A percentile compares a stretch with the other conserved stretches of the same genome.
Conservation (phyloP, 2,797 vertebrate species). For the Pseudochromis fuscus region DNA sequence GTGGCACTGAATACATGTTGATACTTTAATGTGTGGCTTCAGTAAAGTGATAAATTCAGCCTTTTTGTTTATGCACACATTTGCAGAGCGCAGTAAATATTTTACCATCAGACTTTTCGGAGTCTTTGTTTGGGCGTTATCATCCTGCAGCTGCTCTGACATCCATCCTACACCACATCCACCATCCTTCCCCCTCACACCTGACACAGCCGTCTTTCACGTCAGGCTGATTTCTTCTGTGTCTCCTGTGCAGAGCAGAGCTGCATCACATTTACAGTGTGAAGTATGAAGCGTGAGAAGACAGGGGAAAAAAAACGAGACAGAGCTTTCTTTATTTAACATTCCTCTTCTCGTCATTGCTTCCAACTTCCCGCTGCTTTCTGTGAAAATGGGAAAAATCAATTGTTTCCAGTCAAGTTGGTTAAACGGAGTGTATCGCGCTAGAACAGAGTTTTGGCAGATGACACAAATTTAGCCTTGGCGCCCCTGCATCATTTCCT, state of each 20-base stretch:
- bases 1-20: too few species aligned
- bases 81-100: slow-evolving; percentile 16
- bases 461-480: slow-evolving; percentile 69
- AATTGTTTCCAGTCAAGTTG: slow-evolving; percentile 69
- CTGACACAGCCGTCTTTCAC: slow-evolving; percentile 38
- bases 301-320: neutral
- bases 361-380: slow-evolving; percentile 44
- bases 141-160: slow-evolving; percentile 50
- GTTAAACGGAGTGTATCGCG: slow-evolving; percentile 62
- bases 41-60: neutral
- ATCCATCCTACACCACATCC: slow-evolving; percentile 32
- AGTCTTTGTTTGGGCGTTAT: slow-evolving; percentile 20
- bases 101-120: neutral
- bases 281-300: slow-evolving; percentile 23
- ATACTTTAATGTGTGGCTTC: too few species aligned
- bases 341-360: slow-evolving; percentile 38
- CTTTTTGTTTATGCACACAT: neutral
- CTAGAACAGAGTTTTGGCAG: slow-evolving; percentile 70
- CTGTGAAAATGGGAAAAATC: slow-evolving; percentile 60
- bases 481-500: slow-evolving; percentile 53
- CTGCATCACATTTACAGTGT: slow-evolving; percentile 23
- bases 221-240: slow-evolving; percentile 47
- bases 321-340: slow-evolving; percentile 56
- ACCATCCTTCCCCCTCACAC: slow-evolving; percentile 18
- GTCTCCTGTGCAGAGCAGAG: slow-evolving; percentile 30